Evolutionary conservation across 2,888 invertebrate genomes (phyloP).

Genomic region (Augiades crinisus): DNA sequence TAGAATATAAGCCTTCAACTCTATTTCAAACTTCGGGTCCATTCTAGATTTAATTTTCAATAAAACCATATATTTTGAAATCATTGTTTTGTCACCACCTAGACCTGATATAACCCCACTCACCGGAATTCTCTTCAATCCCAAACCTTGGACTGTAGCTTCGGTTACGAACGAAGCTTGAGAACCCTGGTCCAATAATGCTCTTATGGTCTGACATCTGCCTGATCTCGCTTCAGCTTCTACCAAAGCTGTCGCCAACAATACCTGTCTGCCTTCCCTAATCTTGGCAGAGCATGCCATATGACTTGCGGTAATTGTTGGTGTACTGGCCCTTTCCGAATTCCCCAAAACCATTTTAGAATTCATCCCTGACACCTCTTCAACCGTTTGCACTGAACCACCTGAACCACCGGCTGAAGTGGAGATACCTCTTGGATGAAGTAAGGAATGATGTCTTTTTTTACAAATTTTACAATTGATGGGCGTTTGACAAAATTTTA

Average conservation of each 20-base stretch:
- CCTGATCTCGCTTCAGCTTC: constrained; percentile 28
- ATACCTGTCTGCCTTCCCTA: constrained; percentile 25
- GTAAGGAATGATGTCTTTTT: constrained; percentile 31
- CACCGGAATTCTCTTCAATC: constrained; percentile 18
- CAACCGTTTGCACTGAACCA: not conserved
- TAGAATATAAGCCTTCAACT: constrained; percentile 20
- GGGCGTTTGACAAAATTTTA: constrained; percentile 26
- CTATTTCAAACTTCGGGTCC: constrained; percentile 13
- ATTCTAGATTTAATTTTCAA: constrained; percentile 29
- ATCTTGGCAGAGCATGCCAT: not conserved
- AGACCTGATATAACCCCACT: constrained; percentile 12
- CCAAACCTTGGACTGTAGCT: constrained; percentile 22
- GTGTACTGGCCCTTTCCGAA: not conserved
- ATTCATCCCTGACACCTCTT: not conserved
- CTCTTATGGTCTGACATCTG: not conserved
- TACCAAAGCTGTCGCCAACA: constrained; percentile 38
- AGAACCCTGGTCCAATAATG: constrained; percentile 26
- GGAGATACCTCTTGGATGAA: constrained; percentile 25
- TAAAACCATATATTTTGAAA: constrained; percentile 26
- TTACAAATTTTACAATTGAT: constrained; percentile 29
- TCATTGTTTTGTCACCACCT: constrained; percentile 18
- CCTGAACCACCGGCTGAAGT: not conserved
- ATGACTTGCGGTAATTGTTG: not conserved
- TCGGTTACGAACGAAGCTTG: constrained; percentile 26
- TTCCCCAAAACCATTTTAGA: not conserved